Evolutionary conservation across 1,140 invertebrate species (phyloP).

Genomic region (Epicauta chinensis): DNA sequence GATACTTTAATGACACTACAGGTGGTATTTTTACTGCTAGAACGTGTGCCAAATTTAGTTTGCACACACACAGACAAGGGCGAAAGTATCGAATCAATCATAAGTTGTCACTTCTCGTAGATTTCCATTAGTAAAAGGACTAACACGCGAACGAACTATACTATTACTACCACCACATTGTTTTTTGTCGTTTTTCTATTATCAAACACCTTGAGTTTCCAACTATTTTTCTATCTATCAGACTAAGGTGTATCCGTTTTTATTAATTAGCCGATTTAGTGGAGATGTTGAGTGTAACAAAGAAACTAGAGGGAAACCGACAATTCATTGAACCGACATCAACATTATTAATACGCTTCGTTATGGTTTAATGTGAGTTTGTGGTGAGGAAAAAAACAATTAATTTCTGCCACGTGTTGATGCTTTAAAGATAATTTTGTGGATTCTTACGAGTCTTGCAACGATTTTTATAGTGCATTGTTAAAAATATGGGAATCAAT

Average conservation of each 20-base stretch:
- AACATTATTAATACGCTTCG: slow-evolving; percentile 17
- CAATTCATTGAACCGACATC: neutral
- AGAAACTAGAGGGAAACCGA: neutral
- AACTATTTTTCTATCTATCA: neutral
- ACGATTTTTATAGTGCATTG: too few relatives aligned
- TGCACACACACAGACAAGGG: slow-evolving; percentile 1
- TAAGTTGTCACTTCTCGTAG: slow-evolving; percentile 17
- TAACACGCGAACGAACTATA: slow-evolving; percentile 9
- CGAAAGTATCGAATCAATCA: slow-evolving; percentile 23
- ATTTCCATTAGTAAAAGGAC: slow-evolving; percentile 16
- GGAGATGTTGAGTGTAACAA: slow-evolving; percentile 1
- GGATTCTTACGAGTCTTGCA: too few relatives aligned
- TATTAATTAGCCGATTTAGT: slow-evolving; percentile 27
- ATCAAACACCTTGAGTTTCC: neutral
- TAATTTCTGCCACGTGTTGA: slow-evolving; percentile 20
- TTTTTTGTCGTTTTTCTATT: neutral
- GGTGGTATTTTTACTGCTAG: slow-evolving; percentile 14
- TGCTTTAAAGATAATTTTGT: neutral
- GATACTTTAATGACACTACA: slow-evolving; percentile 25
- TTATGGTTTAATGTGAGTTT: neutral
- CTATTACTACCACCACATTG: neutral
- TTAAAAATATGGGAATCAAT: too few relatives aligned
- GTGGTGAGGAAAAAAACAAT: slow-evolving; percentile 13
- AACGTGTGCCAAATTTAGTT: slow-evolving; percentile 21
- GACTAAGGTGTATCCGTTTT: slow-evolving; percentile 2